A percentile compares a stretch with the other conserved stretches of the same genome.
phyloP scores from a whole-genome alignment of 2,888 invertebrate genomes.

The Nebria salina region DNA sequence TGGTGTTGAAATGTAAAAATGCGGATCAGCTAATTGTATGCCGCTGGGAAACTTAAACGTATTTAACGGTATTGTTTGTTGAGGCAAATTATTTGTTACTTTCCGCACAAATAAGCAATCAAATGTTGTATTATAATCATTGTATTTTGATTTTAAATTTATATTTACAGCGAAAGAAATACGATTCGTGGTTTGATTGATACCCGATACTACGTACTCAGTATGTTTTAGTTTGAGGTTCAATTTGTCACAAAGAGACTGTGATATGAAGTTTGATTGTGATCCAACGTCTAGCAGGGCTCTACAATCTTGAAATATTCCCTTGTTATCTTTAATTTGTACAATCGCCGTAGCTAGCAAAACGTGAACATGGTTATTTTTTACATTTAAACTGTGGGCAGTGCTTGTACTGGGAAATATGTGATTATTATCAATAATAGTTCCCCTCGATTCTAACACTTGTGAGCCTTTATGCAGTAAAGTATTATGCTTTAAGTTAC shows the following conservation, averaged over 20 bases:
- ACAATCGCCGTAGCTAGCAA: constrained; percentile 17
- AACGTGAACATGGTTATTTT: constrained; percentile 9
- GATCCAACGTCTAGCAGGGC: constrained; percentile 32
- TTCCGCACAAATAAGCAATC: constrained; percentile 7
- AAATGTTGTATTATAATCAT: not conserved
- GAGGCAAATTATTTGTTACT: no score
- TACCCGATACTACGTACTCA: constrained; percentile 9
- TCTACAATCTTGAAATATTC: constrained; percentile 15
- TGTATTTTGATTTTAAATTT: constrained; percentile 12
- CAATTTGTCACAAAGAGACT: constrained; percentile 10
- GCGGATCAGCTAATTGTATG: no score
- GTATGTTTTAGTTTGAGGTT: constrained; percentile 3
- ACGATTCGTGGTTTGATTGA: constrained; percentile 15
- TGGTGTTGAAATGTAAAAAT: no score
- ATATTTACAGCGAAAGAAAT: not conserved
- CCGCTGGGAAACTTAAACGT: no score
- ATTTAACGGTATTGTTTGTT: no score
- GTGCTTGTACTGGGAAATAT: not conserved
- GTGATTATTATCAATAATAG: no score
- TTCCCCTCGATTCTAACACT: no score
- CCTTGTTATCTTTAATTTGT: constrained; percentile 25
- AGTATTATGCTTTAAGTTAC: no score
- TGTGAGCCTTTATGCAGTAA: no score
- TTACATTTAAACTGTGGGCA: not conserved
- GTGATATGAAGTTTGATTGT: constrained; percentile 39